Conservation (phyloP, 2,797 vertebrate genomes). For the Crenuchus spilurus region DNA sequence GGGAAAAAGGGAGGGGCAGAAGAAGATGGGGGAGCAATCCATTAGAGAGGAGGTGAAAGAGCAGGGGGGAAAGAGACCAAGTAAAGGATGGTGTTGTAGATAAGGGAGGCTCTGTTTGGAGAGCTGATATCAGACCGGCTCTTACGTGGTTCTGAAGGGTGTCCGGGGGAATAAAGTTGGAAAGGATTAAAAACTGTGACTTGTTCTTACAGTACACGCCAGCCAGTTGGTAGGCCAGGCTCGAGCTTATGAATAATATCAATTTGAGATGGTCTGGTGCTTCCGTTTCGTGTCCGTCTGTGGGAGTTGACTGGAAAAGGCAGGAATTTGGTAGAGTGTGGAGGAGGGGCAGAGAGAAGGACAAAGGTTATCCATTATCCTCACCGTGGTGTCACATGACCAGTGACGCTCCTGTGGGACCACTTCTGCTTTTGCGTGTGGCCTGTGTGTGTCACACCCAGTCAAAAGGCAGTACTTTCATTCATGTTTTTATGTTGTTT, state of each 20-base stretch:
- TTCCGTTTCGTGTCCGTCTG: not conserved
- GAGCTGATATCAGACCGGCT: constrained; percentile 20
- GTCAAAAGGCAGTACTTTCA: not conserved
- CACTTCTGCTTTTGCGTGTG: not conserved
- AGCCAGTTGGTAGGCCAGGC: not conserved
- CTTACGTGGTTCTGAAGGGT: constrained; percentile 5
- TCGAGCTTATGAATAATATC: not conserved
- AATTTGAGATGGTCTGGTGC: not conserved
- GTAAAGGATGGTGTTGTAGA: constrained; percentile 59
- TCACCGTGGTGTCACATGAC: constrained; percentile 36
- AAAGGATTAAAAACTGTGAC: not conserved
- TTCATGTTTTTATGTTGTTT: constrained; percentile 5
- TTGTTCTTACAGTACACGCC: too few relatives aligned
- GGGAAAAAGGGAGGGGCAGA: constrained; percentile 10
- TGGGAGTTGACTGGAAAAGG: not conserved
- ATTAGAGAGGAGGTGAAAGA: constrained; percentile 26
- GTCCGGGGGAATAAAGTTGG: too few relatives aligned
- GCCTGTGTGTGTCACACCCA: not conserved
- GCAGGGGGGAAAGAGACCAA: constrained; percentile 3
- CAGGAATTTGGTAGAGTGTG: constrained; percentile 25
- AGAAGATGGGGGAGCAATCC: constrained; percentile 3
- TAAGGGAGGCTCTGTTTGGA: constrained; percentile 30
- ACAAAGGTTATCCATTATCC: constrained; percentile 54
- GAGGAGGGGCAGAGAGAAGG: constrained; percentile 30
- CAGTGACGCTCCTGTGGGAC: constrained; percentile 1